Evolutionary conservation across 2,888 invertebrate genomes (phyloP).

Genomic region (Dryocosmus kuriphilus): DNA sequence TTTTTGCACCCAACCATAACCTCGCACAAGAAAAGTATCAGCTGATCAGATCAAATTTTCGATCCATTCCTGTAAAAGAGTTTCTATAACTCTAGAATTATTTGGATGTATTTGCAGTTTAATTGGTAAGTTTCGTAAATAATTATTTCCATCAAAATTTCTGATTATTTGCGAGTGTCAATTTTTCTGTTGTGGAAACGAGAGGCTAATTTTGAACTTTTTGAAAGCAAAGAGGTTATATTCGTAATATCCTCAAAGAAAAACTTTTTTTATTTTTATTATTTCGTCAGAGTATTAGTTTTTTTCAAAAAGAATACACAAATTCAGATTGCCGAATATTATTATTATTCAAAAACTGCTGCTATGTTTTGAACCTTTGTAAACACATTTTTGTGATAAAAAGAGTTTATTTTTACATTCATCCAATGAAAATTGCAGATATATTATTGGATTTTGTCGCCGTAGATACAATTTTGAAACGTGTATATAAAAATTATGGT

Average conservation of each 20-base stretch:
- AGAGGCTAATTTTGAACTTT: background rate
- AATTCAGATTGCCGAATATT: background rate
- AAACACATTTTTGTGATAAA: background rate
- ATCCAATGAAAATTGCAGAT: no score
- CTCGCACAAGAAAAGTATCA: no score
- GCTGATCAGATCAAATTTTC: no score
- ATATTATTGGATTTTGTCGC: no score
- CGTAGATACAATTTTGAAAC: no score
- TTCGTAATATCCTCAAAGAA: background rate
- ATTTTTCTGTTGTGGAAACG: background rate
- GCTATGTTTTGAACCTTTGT: background rate
- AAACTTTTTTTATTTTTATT: background rate
- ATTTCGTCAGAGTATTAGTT: background rate
- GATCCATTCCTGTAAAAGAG: background rate
- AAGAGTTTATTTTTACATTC: background rate
- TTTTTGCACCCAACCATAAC: no score
- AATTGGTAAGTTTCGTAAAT: background rate
- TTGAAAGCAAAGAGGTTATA: background rate
- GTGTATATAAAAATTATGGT: background rate
- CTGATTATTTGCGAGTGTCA: background rate
- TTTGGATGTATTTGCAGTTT: background rate
- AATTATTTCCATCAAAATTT: background rate
- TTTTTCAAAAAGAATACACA: background rate
- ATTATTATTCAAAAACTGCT: background rate
- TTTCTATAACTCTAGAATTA: background rate